These are phyloP conservation scores for Fragum sueziense DNA, from an alignment of 2,888 invertebrate species.

Conservation along the genomic window DNA sequence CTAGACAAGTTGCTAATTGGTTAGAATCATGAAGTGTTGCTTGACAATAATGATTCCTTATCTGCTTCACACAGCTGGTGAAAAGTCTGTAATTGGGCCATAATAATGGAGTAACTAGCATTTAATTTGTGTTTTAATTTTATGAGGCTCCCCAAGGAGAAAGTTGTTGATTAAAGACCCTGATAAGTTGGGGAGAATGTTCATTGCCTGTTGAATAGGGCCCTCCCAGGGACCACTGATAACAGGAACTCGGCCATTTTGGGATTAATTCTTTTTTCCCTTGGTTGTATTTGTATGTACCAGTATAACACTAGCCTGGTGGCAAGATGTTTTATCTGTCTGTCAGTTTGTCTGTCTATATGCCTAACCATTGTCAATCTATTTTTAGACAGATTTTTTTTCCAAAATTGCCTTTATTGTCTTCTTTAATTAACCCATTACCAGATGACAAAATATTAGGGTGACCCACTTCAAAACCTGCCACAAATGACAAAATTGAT, in stretches of 20 bases:
- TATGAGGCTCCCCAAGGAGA: constrained; percentile 51
- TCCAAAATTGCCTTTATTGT: too few relatives aligned
- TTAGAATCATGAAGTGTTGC: constrained; percentile 29
- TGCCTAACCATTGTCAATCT: too few relatives aligned
- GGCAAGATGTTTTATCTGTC: too few relatives aligned
- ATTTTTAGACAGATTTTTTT: too few relatives aligned
- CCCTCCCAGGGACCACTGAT: neutral
- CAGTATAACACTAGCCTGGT: too few relatives aligned
- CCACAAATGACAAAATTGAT: too few relatives aligned
- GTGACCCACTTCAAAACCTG: too few relatives aligned
- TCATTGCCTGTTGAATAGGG: constrained; percentile 13
- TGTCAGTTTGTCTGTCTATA: too few relatives aligned
- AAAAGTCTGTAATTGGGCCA: constrained; percentile 50
- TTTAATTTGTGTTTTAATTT: constrained; percentile 57
- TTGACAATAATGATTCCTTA: constrained; percentile 52
- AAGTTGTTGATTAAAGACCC: constrained; percentile 11
- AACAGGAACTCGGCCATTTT: neutral
- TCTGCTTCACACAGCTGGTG: constrained; percentile 49
- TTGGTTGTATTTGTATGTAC: neutral
- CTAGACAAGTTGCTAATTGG: constrained; percentile 42
- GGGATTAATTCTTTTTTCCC: neutral
- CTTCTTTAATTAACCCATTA: too few relatives aligned
- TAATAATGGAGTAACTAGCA: constrained; percentile 56
- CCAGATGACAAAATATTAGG: too few relatives aligned
- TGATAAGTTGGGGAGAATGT: constrained; percentile 11